These are phyloP conservation scores for Brachyistius frenatus DNA, from an alignment of 2,113 vertebrate genomes.

Conservation along the genomic window DNA sequence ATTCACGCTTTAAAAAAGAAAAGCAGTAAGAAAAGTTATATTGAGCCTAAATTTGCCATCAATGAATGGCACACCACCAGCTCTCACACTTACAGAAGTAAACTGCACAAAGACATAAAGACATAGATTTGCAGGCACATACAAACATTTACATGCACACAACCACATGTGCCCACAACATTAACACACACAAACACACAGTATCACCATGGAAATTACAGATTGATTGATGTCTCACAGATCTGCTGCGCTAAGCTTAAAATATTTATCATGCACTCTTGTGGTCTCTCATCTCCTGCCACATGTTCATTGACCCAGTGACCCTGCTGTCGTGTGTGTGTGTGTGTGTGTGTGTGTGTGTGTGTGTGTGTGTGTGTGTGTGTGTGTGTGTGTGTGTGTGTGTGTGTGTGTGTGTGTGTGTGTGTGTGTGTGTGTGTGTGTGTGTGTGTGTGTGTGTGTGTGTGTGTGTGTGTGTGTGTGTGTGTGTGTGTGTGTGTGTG, in stretches of 20 bases:
- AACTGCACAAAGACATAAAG: background rate
- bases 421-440: conserved; percentile 10
- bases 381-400: conserved; percentile 6
- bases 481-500: conserved; percentile 6
- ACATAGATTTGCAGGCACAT: background rate
- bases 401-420: conserved; percentile 4
- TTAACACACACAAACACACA: conserved; percentile 1
- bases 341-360: conserved; percentile 16
- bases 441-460: conserved; percentile 9
- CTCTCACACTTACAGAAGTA: no score
- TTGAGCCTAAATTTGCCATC: no score
- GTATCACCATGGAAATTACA: conserved; percentile 29
- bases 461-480: conserved; percentile 9
- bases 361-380: conserved; percentile 8
- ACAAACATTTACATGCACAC: background rate
- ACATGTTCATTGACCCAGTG: conserved; percentile 69
- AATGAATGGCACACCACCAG: no score
- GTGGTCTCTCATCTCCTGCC: conserved; percentile 69
- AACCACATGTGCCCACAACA: background rate
- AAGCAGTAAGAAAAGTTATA: background rate
- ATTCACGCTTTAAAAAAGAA: conserved; percentile 3
- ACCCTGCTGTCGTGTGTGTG: conserved; percentile 46
- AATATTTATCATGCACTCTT: conserved; percentile 71
- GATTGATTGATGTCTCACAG: conserved; percentile 62
- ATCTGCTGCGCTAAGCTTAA: conserved; percentile 66